These are phyloP conservation scores for Drosophila aff. DNA, from an alignment of 1,140 invertebrate genomes.

Conservation along the genomic window DNA sequence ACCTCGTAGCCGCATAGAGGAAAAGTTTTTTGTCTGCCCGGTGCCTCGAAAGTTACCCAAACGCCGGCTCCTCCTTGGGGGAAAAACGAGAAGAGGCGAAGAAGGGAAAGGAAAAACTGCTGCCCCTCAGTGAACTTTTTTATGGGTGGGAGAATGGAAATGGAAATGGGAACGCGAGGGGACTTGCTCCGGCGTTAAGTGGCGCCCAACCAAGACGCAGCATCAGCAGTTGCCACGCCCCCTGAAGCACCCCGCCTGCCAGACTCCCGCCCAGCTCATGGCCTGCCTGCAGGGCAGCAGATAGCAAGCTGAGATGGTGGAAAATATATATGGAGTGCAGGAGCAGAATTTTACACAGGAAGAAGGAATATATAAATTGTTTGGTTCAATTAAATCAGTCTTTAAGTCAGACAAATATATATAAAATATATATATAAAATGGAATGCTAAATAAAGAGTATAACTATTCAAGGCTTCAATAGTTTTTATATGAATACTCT, in stretches of 20 bases:
- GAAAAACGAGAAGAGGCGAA: constrained; percentile 13
- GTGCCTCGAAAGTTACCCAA: constrained; percentile 54
- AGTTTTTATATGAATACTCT: background rate
- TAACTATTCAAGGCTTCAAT: background rate
- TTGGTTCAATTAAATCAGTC: background rate
- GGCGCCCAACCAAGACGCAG: constrained; percentile 68
- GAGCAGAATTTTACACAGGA: constrained; percentile 3
- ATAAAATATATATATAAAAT: background rate
- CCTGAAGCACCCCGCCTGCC: background rate
- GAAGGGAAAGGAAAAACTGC: constrained; percentile 32
- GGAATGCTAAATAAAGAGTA: background rate
- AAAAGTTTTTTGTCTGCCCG: constrained; percentile 47
- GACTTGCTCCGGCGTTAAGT: constrained; percentile 57
- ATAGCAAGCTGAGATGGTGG: constrained; percentile 34
- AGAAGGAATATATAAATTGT: background rate
- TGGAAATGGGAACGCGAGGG: constrained; percentile 24
- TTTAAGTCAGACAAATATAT: background rate
- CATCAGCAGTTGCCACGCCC: constrained; percentile 52
- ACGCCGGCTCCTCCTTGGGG: constrained; percentile 8
- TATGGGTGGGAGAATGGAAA: constrained; percentile 24
- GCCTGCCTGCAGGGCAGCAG: constrained; percentile 58
- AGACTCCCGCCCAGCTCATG: background rate
- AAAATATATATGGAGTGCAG: constrained; percentile 15
- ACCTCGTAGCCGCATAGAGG: constrained; percentile 37
- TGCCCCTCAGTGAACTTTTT: constrained; percentile 66